Evolutionary conservation across 2,888 invertebrate genomes (phyloP).

Genomic region (Lithophane semibrunnea): DNA sequence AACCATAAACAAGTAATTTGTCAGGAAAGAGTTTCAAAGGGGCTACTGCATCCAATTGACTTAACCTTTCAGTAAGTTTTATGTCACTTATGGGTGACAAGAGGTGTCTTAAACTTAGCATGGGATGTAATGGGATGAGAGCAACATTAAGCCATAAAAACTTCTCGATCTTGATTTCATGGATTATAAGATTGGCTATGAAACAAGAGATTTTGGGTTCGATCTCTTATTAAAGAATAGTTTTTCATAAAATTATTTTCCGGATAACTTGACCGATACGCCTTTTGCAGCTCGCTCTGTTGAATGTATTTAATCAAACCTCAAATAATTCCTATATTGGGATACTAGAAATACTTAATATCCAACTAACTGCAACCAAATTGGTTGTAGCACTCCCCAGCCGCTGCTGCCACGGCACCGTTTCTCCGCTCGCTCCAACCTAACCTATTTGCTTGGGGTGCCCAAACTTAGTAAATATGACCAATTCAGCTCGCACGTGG

Average conservation of each 20-base stretch:
- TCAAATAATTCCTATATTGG: no score
- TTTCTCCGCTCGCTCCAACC: no score
- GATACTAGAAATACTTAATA: no score
- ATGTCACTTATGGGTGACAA: conserved; percentile 3
- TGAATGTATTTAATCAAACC: not conserved
- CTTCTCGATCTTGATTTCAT: not conserved
- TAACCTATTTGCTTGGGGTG: no score
- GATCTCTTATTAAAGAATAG: not conserved
- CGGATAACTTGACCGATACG: not conserved
- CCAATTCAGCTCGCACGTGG: no score
- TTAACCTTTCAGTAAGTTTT: not conserved
- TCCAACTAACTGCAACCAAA: no score
- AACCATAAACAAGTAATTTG: not conserved
- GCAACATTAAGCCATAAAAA: not conserved
- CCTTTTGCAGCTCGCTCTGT: no score
- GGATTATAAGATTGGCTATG: not conserved
- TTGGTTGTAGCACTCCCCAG: no score
- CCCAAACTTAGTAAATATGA: no score
- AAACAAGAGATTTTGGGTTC: not conserved
- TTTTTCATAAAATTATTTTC: not conserved
- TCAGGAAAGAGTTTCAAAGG: not conserved
- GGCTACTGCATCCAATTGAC: conserved; percentile 7
- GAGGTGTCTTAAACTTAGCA: conserved; percentile 1
- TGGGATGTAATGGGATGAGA: not conserved
- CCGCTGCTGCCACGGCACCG: no score